Conservation (phyloP, 2,113 vertebrate species). For the Sigmodon hispidus region DNA sequence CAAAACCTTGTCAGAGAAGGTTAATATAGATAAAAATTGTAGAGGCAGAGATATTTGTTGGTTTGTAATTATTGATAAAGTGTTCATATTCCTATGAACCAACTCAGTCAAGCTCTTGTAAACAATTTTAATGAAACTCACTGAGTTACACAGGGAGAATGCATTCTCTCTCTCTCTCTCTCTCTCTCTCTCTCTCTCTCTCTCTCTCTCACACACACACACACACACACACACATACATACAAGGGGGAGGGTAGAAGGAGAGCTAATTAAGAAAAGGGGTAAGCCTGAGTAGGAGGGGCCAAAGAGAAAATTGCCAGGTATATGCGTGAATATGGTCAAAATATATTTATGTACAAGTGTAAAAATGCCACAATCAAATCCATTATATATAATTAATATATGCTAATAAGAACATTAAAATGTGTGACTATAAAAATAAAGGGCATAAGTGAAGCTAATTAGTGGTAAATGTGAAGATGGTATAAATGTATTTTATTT, state of each 20-base stretch:
- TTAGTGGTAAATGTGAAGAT: neutral
- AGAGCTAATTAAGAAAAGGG: neutral
- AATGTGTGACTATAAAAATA: neutral
- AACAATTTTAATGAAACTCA: neutral
- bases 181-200: no score
- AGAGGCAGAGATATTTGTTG: neutral
- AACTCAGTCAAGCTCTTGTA: neutral
- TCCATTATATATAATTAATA: neutral
- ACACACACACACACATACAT: no score
- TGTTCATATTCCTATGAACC: neutral
- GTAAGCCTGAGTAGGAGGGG: neutral
- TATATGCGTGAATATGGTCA: neutral
- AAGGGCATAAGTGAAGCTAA: neutral
- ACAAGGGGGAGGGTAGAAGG: no score
- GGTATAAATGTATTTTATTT: neutral
- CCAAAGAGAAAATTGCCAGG: neutral
- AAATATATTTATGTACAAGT: neutral
- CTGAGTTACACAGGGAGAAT: neutral
- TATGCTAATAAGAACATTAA: constrained; percentile 8
- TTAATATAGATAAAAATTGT: neutral
- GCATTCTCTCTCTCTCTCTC: neutral
- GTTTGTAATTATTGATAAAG: neutral
- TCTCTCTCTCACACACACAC: neutral
- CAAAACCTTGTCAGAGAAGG: neutral
- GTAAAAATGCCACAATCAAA: neutral